phyloP scores from a whole-genome alignment of 2,797 vertebrate species.

The Pangasius sanitwongsei region DNA sequence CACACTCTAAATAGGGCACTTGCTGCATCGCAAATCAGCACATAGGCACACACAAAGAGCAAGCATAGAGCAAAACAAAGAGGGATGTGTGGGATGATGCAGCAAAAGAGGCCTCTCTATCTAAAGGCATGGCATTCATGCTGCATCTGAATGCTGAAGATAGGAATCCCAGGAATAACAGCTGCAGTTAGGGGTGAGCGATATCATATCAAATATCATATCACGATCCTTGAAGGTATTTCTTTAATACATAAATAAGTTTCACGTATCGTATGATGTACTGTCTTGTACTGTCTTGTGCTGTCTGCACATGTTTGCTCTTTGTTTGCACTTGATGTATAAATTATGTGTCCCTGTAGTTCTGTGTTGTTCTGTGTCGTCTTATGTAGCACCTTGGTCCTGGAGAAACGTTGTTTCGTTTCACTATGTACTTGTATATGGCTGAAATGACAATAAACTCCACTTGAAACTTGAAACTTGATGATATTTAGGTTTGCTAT shows the following conservation, averaged over 20 bases:
- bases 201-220: not conserved
- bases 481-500: not conserved
- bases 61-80: slow-evolving; percentile 25
- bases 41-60: slow-evolving; percentile 32
- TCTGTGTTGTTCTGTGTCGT: too few species aligned
- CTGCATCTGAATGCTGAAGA: not conserved
- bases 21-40: slow-evolving; percentile 49
- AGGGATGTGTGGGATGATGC: slow-evolving; percentile 38
- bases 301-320: too few species aligned
- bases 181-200: not conserved
- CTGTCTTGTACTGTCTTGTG: too few species aligned
- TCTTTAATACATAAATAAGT: not conserved
- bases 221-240: not conserved
- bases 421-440: too few species aligned
- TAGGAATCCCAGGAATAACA: slow-evolving; percentile 8
- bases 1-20: slow-evolving; percentile 58
- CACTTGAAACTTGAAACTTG: too few species aligned
- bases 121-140: not conserved
- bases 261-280: not conserved
- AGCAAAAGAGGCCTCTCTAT: slow-evolving; percentile 30
- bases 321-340: too few species aligned
- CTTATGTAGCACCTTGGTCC: too few species aligned
- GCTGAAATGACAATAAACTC: too few species aligned
- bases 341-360: too few species aligned
- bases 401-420: too few species aligned